A percentile compares a stretch with the other conserved stretches of the same genome.
Evolutionary conservation across 2,113 vertebrate species (phyloP).

Genomic region (Ophiodon elongatus): DNA sequence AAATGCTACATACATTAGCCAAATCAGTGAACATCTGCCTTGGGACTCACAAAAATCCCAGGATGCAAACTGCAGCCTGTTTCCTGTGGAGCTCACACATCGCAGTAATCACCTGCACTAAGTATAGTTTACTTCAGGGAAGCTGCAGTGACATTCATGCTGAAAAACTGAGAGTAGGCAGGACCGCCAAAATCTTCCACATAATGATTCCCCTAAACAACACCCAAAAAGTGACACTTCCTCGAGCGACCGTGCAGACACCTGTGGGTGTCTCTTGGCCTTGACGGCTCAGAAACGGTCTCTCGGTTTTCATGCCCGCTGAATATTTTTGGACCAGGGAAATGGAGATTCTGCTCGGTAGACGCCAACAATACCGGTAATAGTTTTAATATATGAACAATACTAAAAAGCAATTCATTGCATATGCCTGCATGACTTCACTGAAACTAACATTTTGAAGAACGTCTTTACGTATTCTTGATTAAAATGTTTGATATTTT

Average conservation of each 20-base stretch:
- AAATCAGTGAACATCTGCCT: slow-evolving; percentile 47
- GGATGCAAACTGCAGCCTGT: slow-evolving; percentile 30
- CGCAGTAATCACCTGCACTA: slow-evolving; percentile 32
- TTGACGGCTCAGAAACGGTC: slow-evolving; percentile 52
- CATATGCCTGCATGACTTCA: neutral
- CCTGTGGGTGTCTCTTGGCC: slow-evolving; percentile 63
- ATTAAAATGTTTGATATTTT: slow-evolving; percentile 11
- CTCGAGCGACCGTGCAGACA: slow-evolving; percentile 43
- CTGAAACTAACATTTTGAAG: slow-evolving; percentile 7
- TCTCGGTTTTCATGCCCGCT: slow-evolving; percentile 35
- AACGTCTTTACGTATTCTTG: neutral
- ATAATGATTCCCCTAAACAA: slow-evolving; percentile 41
- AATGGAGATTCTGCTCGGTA: slow-evolving; percentile 20
- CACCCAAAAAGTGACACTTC: slow-evolving; percentile 57
- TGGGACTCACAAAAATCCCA: slow-evolving; percentile 32
- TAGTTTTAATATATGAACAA: slow-evolving; percentile 19
- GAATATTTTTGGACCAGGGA: slow-evolving; percentile 53
- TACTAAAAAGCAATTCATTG: neutral
- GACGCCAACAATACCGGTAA: slow-evolving; percentile 8
- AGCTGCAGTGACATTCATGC: slow-evolving; percentile 32
- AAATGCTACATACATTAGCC: slow-evolving; percentile 23
- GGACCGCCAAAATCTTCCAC: slow-evolving; percentile 7
- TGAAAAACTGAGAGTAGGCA: slow-evolving; percentile 23
- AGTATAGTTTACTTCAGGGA: slow-evolving; percentile 23
- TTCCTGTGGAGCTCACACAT: slow-evolving; percentile 31